Percentiles rank a stretch among this genome's conserved stretches.
Evolutionary conservation across 2,888 invertebrate genomes (phyloP).

Genomic region (Epirrhoe tristata): DNA sequence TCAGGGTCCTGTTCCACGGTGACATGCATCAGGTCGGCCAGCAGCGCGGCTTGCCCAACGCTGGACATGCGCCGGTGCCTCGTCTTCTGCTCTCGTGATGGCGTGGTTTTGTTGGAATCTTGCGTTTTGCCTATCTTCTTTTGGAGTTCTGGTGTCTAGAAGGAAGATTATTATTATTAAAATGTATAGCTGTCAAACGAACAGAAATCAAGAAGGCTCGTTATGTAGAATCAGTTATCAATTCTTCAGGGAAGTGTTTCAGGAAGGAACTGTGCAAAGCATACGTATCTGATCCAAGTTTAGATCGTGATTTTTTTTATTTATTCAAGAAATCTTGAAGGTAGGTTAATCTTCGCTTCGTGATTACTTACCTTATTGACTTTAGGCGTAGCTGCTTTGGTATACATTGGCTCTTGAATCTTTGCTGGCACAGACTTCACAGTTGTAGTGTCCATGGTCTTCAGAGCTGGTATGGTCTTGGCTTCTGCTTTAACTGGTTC

Average conservation of each 20-base stretch:
- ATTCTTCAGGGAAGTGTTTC: too few species aligned
- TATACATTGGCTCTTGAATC: constrained; percentile 75
- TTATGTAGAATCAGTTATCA: too few species aligned
- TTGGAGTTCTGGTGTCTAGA: constrained; percentile 72
- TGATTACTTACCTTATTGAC: constrained; percentile 64
- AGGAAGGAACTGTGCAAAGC: too few species aligned
- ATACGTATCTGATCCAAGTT: too few species aligned
- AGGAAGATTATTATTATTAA: not conserved
- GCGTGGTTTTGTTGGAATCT: constrained; percentile 65
- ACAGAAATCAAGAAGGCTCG: too few species aligned
- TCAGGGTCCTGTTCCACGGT: constrained; percentile 65
- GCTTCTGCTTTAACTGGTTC: constrained; percentile 72
- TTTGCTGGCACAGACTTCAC: constrained; percentile 73
- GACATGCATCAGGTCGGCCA: constrained; percentile 73
- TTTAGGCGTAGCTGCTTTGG: constrained; percentile 73
- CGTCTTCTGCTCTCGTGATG: constrained; percentile 62
- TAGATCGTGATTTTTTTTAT: too few species aligned
- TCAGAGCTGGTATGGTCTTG: constrained; percentile 71
- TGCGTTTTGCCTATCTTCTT: constrained; percentile 62
- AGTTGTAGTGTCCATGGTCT: constrained; percentile 63
- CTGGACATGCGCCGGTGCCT: constrained; percentile 75
- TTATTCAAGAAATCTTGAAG: not conserved
- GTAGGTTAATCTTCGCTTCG: not conserved
- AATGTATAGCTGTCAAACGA: too few species aligned
- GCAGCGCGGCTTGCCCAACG: constrained; percentile 65